Conservation (phyloP, 1,140 invertebrate species). For the Eubasilissa regina region DNA sequence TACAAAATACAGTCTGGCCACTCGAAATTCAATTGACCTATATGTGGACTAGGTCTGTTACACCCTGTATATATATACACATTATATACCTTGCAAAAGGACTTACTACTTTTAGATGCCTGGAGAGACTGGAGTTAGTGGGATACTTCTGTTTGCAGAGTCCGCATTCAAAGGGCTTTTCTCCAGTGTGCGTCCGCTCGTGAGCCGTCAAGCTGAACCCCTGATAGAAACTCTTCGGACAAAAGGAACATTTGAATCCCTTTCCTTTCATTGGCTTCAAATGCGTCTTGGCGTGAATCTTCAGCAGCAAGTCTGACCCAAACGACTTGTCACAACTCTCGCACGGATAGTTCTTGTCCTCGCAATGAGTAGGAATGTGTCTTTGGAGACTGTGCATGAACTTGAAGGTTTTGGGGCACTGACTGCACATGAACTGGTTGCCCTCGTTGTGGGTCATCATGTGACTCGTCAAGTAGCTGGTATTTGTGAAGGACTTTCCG, state of each 20-base stretch:
- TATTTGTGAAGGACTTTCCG: constrained; percentile 59
- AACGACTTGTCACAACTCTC: constrained; percentile 75
- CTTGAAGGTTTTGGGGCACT: constrained; percentile 67
- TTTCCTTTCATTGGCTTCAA: constrained; percentile 63
- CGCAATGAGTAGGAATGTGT: constrained; percentile 71
- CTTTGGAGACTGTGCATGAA: constrained; percentile 68
- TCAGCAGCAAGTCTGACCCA: constrained; percentile 75
- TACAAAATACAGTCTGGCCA: too few relatives aligned
- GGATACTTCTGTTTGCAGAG: constrained; percentile 70
- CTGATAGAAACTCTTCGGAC: constrained; percentile 67
- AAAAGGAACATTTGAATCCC: constrained; percentile 66
- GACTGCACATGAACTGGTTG: constrained; percentile 62
- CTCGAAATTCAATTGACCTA: too few relatives aligned
- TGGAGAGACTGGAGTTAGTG: constrained; percentile 66
- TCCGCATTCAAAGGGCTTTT: constrained; percentile 69
- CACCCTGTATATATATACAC: background rate
- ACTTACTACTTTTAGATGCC: constrained; percentile 68
- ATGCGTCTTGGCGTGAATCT: constrained; percentile 75
- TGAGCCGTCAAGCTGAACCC: constrained; percentile 67
- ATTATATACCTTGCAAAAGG: background rate
- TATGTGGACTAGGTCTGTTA: too few relatives aligned
- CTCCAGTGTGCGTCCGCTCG: constrained; percentile 68
- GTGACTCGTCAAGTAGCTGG: constrained; percentile 61
- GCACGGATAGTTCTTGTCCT: constrained; percentile 75
- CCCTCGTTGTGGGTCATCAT: constrained; percentile 62